phyloP scores from a whole-genome alignment of 2,888 invertebrate genomes.

The Lutraria lutraria region DNA sequence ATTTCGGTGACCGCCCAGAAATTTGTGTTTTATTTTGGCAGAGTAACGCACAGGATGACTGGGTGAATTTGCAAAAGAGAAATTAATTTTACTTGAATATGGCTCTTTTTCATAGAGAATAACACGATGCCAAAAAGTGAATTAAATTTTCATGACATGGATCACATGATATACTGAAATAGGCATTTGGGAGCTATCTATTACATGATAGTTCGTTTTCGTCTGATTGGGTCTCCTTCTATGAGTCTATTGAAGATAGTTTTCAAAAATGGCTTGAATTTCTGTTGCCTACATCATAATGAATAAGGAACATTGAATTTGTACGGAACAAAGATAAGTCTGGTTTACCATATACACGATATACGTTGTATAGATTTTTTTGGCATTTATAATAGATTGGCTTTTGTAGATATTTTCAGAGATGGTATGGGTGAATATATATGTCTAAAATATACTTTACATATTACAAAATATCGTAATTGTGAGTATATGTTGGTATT shows the following conservation, averaged over 20 bases:
- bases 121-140: constrained; percentile 55
- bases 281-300: constrained; percentile 44
- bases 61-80: constrained; percentile 32
- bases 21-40: constrained; percentile 3
- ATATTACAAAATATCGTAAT: constrained; percentile 16
- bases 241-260: constrained; percentile 38
- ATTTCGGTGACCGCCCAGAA: background rate
- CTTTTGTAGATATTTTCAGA: constrained; percentile 11
- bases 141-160: constrained; percentile 67
- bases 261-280: constrained; percentile 48
- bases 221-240: constrained; percentile 34
- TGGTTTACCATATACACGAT: constrained; percentile 21
- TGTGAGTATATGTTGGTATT: background rate
- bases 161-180: constrained; percentile 53
- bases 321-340: constrained; percentile 31
- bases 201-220: constrained; percentile 43
- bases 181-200: constrained; percentile 57
- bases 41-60: background rate
- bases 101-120: constrained; percentile 37
- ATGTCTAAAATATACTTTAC: background rate
- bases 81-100: constrained; percentile 55
- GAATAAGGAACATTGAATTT: constrained; percentile 39
- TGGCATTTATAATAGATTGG: constrained; percentile 32
- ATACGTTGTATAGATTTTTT: constrained; percentile 26
- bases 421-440: constrained; percentile 20